Conservation (phyloP, 2,113 vertebrate species). For the Semnornis frantzii region DNA sequence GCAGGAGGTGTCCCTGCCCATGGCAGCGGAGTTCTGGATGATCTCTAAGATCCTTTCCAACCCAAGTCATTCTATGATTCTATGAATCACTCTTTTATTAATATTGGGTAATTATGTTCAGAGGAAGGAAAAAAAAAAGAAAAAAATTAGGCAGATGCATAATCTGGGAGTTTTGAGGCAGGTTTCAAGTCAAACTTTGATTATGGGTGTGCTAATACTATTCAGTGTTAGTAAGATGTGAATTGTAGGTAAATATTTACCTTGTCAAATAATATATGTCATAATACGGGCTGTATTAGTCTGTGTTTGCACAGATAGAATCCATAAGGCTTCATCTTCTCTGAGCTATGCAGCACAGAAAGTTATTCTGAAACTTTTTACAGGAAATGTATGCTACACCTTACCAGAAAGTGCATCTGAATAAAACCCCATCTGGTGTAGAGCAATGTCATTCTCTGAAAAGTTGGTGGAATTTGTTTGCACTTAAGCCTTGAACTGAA, state of each 20-base stretch:
- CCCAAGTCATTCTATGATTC: too few relatives aligned
- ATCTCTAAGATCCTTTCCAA: too few relatives aligned
- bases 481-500: slow-evolving; percentile 9
- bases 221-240: neutral
- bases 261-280: neutral
- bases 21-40: too few relatives aligned
- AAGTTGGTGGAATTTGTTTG: neutral
- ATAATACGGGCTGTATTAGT: neutral
- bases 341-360: neutral
- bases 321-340: neutral
- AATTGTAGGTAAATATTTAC: neutral
- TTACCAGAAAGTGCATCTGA: neutral
- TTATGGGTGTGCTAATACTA: neutral
- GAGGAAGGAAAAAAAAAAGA: too few relatives aligned
- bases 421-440: neutral
- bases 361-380: neutral
- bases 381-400: neutral
- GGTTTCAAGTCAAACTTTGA: neutral
- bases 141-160: too few relatives aligned
- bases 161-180: neutral
- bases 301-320: neutral
- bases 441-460: neutral
- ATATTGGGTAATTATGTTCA: neutral
- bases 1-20: too few relatives aligned
- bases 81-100: neutral